Evolutionary conservation across 1,140 invertebrate genomes (phyloP), one percentile per base, ranked within the genome.

Genomic region (Drosophila insularis): DNA sequence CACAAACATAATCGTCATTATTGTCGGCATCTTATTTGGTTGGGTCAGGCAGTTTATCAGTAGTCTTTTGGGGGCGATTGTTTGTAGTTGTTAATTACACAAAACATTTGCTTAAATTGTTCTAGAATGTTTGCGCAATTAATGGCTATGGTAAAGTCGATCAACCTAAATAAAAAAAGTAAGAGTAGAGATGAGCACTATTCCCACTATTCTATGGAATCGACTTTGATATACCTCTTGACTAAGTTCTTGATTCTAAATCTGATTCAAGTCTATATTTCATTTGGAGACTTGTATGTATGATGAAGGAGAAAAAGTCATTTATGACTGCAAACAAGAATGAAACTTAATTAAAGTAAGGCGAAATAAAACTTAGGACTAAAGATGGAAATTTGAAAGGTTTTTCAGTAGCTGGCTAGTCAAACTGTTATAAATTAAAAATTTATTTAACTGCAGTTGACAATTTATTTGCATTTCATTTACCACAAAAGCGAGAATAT

Each of bases 381-480:
- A 11, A 35, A 35, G 7, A 35, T 35, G 10, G 32, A 35, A 35
- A 35, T 11, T 14, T 43, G n/a, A 14, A 43, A 19, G 43, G 14
- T 6, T 46, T 46, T 19, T 10, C 43, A 8, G 14, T 46, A 43
- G 35, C 58, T 21, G 43, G 79, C 80, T 66, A 79, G 80, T 82
- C 80, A 76, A 76, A 86, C 59, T 63, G 70, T 68, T 81, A 81
- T 86, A 86, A 86, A 86, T 86, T 86, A 86, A 86, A 86, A 81
- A 86, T 86, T 86, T 86, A 86, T 86, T 86, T 86, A 86, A 73
- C 81, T 86, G 81, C 81, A 86, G 81, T 86, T 86, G 81, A 86
- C 81, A 86, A 86, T 86, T 86, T 86, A 86, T 86, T 86, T 86
- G 81, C 81, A 86, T 86, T 85, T 86, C 80, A 86, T 86, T 86